phyloP scores from a whole-genome alignment of 1,140 invertebrate genomes.

The Aleiodes sp. region DNA sequence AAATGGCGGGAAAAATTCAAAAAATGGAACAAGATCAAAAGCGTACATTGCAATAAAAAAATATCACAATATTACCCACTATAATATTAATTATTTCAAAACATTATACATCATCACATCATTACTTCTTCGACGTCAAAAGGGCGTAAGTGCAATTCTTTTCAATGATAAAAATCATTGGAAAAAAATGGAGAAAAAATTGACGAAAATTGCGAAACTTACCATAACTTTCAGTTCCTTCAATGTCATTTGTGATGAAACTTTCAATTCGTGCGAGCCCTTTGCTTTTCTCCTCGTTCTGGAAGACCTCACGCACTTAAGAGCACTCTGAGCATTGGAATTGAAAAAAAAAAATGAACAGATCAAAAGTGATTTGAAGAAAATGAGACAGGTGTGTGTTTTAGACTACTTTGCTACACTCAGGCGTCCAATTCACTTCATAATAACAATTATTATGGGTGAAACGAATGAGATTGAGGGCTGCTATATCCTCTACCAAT shows the following conservation, averaged over 20 bases:
- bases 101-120: too few relatives aligned
- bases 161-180: not conserved
- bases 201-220: too few relatives aligned
- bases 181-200: not conserved
- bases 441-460: conserved; percentile 56
- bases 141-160: not conserved
- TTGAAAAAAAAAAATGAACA: conserved; percentile 26
- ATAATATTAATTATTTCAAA: too few relatives aligned
- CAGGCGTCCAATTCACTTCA: conserved; percentile 20
- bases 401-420: conserved; percentile 28
- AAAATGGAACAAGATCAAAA: too few relatives aligned
- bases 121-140: too few relatives aligned
- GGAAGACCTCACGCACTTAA: conserved; percentile 52
- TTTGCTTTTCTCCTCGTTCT: conserved; percentile 60
- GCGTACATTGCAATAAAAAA: too few relatives aligned
- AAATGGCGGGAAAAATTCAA: too few relatives aligned
- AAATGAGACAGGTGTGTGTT: conserved; percentile 16
- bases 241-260: conserved; percentile 60
- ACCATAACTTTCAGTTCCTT: conserved; percentile 63
- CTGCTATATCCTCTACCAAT: conserved; percentile 53
- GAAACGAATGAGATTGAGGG: conserved; percentile 47
- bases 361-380: conserved; percentile 25
- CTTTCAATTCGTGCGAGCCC: conserved; percentile 60
- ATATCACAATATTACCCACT: too few relatives aligned
- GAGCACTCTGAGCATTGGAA: conserved; percentile 42